These are phyloP conservation scores for Orius laevigatus DNA, from an alignment of 1,140 invertebrate genomes.

Conservation along the genomic window DNA sequence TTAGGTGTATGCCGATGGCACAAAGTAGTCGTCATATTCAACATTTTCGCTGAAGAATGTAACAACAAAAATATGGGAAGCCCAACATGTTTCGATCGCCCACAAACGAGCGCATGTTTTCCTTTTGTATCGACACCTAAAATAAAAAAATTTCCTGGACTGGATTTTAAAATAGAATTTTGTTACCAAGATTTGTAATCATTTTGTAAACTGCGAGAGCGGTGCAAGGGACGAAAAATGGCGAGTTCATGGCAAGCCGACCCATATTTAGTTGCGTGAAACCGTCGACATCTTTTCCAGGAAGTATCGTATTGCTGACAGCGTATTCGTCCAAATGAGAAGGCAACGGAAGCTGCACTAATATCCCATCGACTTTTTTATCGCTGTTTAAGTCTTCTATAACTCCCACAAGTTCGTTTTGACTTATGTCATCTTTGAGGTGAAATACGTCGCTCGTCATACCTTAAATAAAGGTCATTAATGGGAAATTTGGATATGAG, in stretches of 20 bases:
- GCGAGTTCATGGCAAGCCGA: slow-evolving; percentile 52
- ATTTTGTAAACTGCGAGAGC: slow-evolving; percentile 65
- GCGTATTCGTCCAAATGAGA: slow-evolving; percentile 51
- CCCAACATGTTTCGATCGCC: slow-evolving; percentile 78
- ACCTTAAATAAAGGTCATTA: too few species aligned
- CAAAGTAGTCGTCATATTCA: slow-evolving; percentile 54
- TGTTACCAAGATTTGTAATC: slow-evolving; percentile 34
- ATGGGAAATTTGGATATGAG: too few species aligned
- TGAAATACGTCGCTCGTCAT: too few species aligned
- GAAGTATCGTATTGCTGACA: slow-evolving; percentile 62
- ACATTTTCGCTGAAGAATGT: slow-evolving; percentile 33
- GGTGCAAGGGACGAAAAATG: slow-evolving; percentile 70
- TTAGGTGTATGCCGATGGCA: slow-evolving; percentile 72
- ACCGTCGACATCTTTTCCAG: slow-evolving; percentile 81
- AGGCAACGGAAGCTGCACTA: slow-evolving; percentile 69
- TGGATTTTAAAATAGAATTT: not conserved
- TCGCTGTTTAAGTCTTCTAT: slow-evolving; percentile 54
- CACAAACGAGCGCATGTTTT: slow-evolving; percentile 73
- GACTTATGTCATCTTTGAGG: too few species aligned
- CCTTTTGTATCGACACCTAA: slow-evolving; percentile 61
- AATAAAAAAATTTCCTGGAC: slow-evolving; percentile 20
- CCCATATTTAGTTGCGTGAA: slow-evolving; percentile 70
- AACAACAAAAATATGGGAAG: slow-evolving; percentile 68
- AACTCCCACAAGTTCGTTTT: not conserved
- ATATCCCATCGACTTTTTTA: slow-evolving; percentile 55